Conservation (phyloP, 1,140 invertebrate species). For the Camponotus pennsylvanicus region DNA sequence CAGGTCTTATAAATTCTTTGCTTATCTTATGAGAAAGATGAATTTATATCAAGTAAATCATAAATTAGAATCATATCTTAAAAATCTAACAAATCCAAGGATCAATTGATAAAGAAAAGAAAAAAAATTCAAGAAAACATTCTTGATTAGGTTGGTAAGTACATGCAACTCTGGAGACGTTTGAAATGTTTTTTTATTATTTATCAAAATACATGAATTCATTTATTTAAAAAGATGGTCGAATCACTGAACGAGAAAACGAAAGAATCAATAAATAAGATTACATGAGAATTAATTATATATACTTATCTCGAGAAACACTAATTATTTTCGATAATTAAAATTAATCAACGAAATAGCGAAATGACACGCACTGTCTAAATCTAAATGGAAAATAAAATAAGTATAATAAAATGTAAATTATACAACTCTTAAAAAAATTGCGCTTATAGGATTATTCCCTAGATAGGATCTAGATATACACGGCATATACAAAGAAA, state of each 20-base stretch:
- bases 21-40: not conserved
- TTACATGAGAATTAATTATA: not conserved
- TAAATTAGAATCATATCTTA: not conserved
- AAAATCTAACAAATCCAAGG: not conserved
- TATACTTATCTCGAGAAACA: not conserved
- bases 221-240: not conserved
- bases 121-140: not conserved
- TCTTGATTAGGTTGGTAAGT: constrained; percentile 10
- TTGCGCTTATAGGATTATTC: not conserved
- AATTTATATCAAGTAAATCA: constrained; percentile 17
- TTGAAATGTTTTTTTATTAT: constrained; percentile 7
- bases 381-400: not conserved
- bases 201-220: constrained; percentile 8
- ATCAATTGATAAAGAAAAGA: not conserved
- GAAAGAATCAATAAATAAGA: constrained; percentile 38
- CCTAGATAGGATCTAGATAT: constrained; percentile 1
- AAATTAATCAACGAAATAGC: not conserved
- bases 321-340: not conserved
- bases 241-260: not conserved
- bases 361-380: not conserved
- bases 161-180: constrained; percentile 9
- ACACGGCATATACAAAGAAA: constrained; percentile 37
- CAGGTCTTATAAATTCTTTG: not conserved
- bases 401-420: not conserved
- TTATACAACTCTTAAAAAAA: constrained; percentile 18